Evolutionary conservation across 2,888 invertebrate genomes (phyloP).

Genomic region (Blomia tropicalis): DNA sequence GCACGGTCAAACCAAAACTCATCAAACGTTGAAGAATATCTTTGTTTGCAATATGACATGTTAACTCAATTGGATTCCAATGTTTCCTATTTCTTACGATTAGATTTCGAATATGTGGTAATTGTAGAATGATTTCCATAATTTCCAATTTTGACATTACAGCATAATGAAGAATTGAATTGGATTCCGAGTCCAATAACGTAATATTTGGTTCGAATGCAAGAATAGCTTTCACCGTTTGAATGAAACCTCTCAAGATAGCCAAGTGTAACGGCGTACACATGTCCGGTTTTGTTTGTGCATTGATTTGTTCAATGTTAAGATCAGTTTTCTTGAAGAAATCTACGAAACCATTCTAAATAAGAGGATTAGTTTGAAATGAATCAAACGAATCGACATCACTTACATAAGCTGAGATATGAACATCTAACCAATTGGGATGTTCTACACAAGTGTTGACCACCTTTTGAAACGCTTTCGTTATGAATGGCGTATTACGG

Average conservation of each 20-base stretch:
- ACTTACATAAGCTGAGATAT: constrained; percentile 62
- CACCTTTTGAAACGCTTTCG: constrained; percentile 9
- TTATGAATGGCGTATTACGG: not conserved
- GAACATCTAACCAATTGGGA: constrained; percentile 59
- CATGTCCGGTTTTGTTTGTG: not conserved
- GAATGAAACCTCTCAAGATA: constrained; percentile 50
- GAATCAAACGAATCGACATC: constrained; percentile 47
- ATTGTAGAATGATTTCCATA: constrained; percentile 40
- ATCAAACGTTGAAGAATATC: constrained; percentile 52
- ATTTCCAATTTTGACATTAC: constrained; percentile 64
- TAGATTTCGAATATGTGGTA: constrained; percentile 38
- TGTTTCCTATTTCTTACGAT: constrained; percentile 54
- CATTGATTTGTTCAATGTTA: not conserved
- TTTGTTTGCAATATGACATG: constrained; percentile 41
- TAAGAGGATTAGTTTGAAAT: not conserved
- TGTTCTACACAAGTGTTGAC: constrained; percentile 25
- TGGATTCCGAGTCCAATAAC: constrained; percentile 55
- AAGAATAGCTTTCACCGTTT: constrained; percentile 50
- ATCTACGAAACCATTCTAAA: not conserved
- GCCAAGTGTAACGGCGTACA: constrained; percentile 73
- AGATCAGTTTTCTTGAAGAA: constrained; percentile 16
- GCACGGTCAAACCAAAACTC: constrained; percentile 4
- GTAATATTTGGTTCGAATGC: constrained; percentile 47
- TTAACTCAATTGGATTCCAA: constrained; percentile 38
- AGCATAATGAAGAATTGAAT: constrained; percentile 74